Evolutionary conservation across 2,888 invertebrate species (phyloP), one percentile per base, ranked within the genome.

Genomic region (Pseudococcus viburni): DNA sequence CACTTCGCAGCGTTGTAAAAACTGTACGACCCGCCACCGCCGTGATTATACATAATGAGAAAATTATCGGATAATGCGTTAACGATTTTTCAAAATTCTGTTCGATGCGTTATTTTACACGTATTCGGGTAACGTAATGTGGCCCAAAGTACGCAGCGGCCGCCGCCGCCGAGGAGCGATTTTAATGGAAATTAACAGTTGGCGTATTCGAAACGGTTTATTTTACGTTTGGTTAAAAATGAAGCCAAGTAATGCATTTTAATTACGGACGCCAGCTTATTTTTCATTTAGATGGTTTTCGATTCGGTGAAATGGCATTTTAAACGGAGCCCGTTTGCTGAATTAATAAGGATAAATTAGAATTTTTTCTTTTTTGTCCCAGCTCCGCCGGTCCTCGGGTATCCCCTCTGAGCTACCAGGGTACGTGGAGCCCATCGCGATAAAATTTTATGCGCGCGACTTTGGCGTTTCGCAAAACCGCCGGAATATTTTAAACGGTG

Each of bases 211-310:
- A 46, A 83, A 83, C 19, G 80, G 80, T 83, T 83, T 80, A 80
- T 80, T 80, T 42, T 42, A 42, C 42, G 42, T 42, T 46, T 83
- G 19, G 80, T 83, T 83, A 42, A 83, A 83, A 83, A 46, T 46
- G 80, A 46, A 83, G 33, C 80, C 42, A 83, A 83, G 80, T 46
- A 83, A 83, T 83, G 80, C 80, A 83, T 83, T 83, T 83, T 83
- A 83, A 83, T 83, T 83, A 83, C 80, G 80, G 46, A 9, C 33
- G 8, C 73, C 33, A 73, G 73, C 73, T 73, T 73, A 73, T 33
- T 73, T 73, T 73, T 73, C 73, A 73, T 73, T 73, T 39, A 73
- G 73, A 73, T 73, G 33, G 73, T 73, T 73, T 73, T 73, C 33
- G 73, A 73, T 73, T 73, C 73, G 73, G 33, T 73, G 33, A 73